Base-by-base conservation (phyloP, 2,797 vertebrate species). In the Enteromius anoplus region DNA sequence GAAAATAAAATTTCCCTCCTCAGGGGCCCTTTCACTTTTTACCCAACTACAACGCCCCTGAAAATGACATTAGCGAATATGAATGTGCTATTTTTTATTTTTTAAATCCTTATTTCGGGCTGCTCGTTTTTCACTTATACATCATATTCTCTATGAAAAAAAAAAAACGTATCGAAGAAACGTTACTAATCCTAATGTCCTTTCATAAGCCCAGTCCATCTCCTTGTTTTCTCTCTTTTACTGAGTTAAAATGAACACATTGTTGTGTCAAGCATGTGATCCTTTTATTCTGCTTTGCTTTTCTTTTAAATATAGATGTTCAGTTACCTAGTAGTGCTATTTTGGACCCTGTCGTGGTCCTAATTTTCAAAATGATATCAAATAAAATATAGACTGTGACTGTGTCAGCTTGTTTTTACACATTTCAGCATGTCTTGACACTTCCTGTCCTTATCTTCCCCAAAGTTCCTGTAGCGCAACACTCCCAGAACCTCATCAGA, bases 401-500 rank as follows among this genome's bases (percentile, higher is more conserved):
- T 1, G 23, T 29, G 55, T 5, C 49, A 73, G 11, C 49, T n/a
- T 76, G 15, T 40, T 73, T 34, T 64, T 51, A 9, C 19, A 15
- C 3, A 19, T 49, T 40, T 81, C 40, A 26, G 69, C 70, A 53
- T 40, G 21, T 65, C 73, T 81, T 14, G n/a, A 37, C 29, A 64
- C 70, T 64, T 81, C 70, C 80, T 81, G 58, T 26, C 19, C 15
- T 51, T 64, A 72, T 81, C 69, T 73, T 49, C 42, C 53, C 4
- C 37, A 32, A 37, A 71, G 34, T 71, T 81, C 55, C 29, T 49
- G 29, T 47, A 65, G 21, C 29, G 64, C 69, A 62, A 32, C 69
- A 73, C 80, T 45, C 55, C 73, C 34, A 75, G 53, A 64, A 64
- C 55, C 75, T 62, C 75, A 77, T 77, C 75, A 64, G 75, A 77